phyloP scores from a whole-genome alignment of 2,113 vertebrate species.

The Psammodynastes pulverulentus region DNA sequence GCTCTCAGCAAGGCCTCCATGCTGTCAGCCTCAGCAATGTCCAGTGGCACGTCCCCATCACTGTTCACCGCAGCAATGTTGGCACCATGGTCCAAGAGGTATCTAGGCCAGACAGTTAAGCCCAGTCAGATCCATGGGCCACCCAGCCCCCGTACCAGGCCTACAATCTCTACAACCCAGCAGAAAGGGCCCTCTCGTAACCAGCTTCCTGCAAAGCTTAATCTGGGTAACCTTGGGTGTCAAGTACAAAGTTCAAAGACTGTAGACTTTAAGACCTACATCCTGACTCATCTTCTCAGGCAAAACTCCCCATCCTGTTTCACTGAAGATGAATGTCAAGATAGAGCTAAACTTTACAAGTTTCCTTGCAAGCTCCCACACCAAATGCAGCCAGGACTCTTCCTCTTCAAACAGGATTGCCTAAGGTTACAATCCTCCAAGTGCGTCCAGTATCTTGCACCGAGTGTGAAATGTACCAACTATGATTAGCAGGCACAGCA shows the following conservation, averaged over 20 bases:
- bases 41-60: constrained; percentile 85
- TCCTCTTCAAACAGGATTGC: background rate
- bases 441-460: too few species aligned
- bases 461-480: background rate
- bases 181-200: too few species aligned
- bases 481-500: background rate
- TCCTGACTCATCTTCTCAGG: background rate
- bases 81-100: constrained; percentile 78
- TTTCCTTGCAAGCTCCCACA: background rate
- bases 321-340: background rate
- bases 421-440: background rate
- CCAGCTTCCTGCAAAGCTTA: background rate
- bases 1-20: constrained; percentile 81
- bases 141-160: background rate
- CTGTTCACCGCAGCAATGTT: constrained; percentile 84
- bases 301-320: background rate
- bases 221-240: background rate
- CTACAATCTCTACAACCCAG: background rate
- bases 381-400: background rate
- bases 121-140: background rate
- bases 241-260: too few species aligned
- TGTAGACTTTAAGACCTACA: background rate
- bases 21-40: constrained; percentile 84
- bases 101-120: constrained; percentile 66
- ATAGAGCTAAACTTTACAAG: background rate